phyloP scores from a whole-genome alignment of 2,888 invertebrate genomes.

The Anagyrus pseudococci region DNA sequence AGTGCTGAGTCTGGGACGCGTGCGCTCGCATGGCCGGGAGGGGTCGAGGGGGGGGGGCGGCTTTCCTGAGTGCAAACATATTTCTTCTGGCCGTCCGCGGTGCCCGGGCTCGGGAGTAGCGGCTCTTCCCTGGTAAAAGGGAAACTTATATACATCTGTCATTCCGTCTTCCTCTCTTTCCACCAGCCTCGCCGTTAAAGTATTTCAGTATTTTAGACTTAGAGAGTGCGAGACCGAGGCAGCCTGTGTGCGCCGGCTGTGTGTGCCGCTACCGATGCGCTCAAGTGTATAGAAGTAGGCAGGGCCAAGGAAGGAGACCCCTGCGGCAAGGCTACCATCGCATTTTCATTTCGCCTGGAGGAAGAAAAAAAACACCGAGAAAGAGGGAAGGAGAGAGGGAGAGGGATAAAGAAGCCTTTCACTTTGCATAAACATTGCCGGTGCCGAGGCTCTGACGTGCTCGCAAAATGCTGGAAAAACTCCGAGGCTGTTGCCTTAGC shows the following conservation, averaged over 20 bases:
- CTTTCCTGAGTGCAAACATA: conserved; percentile 39
- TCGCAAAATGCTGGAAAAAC: conserved; percentile 23
- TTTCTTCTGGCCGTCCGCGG: conserved; percentile 35
- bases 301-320: neutral
- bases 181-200: conserved; percentile 39
- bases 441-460: too few species aligned
- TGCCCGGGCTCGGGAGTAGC: neutral
- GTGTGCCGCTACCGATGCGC: too few species aligned
- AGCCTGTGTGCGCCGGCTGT: too few species aligned
- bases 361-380: neutral
- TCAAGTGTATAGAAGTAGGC: too few species aligned
- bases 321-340: neutral
- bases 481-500: neutral
- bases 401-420: conserved; percentile 4
- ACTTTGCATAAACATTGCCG: conserved; percentile 33
- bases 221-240: conserved; percentile 16
- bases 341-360: conserved; percentile 29
- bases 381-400: neutral
- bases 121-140: conserved; percentile 26
- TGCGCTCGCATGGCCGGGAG: neutral
- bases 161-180: neutral
- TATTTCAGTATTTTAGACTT: conserved; percentile 41
- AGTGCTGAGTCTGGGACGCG: too few species aligned
- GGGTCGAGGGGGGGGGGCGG: neutral
- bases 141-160: conserved; percentile 37